Conservation (phyloP, 1,140 invertebrate genomes). For the Drosophila parvula region DNA sequence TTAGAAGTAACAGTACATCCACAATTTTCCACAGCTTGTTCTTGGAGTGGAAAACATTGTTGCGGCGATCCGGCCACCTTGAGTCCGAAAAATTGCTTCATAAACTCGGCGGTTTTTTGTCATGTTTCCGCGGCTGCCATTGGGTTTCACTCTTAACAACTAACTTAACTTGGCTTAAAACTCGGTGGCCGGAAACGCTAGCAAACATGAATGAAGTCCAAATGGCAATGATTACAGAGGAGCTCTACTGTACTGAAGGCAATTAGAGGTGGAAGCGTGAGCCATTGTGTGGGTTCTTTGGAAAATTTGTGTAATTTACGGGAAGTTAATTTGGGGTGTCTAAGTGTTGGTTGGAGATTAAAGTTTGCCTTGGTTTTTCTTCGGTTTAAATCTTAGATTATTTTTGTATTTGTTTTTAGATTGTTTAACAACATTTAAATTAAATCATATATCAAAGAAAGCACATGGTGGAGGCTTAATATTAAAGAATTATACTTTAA, state of each 20-base stretch:
- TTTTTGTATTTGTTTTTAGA: not conserved
- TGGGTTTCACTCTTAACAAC: not conserved
- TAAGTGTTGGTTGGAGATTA: not conserved
- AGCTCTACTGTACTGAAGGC: conserved; percentile 32
- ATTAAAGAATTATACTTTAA: not conserved
- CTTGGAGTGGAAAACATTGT: conserved; percentile 45
- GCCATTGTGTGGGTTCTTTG: conserved; percentile 1
- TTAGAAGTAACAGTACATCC: conserved; percentile 65
- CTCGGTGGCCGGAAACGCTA: conserved; percentile 54
- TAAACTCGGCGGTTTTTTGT: conserved; percentile 54
- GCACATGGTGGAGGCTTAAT: no score
- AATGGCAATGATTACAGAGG: conserved; percentile 53
- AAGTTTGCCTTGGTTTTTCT: not conserved
- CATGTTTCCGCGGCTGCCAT: conserved; percentile 38
- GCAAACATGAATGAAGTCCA: conserved; percentile 38
- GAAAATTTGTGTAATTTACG: conserved; percentile 13
- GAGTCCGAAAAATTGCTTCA: conserved; percentile 41
- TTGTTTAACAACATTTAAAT: no score
- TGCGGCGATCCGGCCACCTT: conserved; percentile 17
- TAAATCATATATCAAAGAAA: no score
- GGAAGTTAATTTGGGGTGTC: not conserved
- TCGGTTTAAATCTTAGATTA: not conserved
- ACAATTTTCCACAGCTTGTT: conserved; percentile 69
- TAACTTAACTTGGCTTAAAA: conserved; percentile 46
- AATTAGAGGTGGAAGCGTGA: conserved; percentile 41